Base-by-base conservation (phyloP, 2,113 vertebrate genomes). In the Camelus dromedarius region DNA sequence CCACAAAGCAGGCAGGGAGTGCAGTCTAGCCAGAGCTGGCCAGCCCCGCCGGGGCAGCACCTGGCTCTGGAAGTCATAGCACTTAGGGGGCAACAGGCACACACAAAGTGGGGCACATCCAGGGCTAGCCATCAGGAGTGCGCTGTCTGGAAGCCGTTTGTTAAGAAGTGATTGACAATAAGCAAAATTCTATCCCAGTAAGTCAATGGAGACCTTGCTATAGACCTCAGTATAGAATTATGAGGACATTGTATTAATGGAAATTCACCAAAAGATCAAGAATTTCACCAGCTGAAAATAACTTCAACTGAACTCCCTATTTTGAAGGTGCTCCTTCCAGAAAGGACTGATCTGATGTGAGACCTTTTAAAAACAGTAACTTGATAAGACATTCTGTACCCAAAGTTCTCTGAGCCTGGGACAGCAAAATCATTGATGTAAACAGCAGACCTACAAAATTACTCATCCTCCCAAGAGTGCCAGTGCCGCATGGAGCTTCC, bases 401-500 rank as follows among this genome's bases (percentile, higher is more conserved):
- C 30, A 56, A 66, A 88, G 79, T 84, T 70, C 81, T 52, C 48
- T 46, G 52, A 90, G 69, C 28, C 46, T 58, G 50, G 90, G 60
- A 86, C 50, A 70, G 79, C 67, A 67, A 64, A 92, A 60, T 85
- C 70, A n/a, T 5, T 89, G 69, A 60, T 80, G 24, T 92, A 73
- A 93, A 86, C n/a, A 95, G 50, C 83, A 96, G 80, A 87, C 38
- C 69, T 77, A 80, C 84, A 69, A 73, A 83, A 89, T 96, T 52
- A 89, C 62, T 82, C 76, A 64, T 54, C 42, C 67, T 52, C 35
- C 6, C 5, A 82, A 67, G 73, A 79, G 35, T 91, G 26, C 50
- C 42, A 62, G 4, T 26, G 32, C 77, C 62, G 54, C 84, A 10
- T 8, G 67, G n/a, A 93, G 86, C 52, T 18, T 24, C 81, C 54